phyloP scores from a whole-genome alignment of 2,797 vertebrate genomes.

The Chromis chromis region DNA sequence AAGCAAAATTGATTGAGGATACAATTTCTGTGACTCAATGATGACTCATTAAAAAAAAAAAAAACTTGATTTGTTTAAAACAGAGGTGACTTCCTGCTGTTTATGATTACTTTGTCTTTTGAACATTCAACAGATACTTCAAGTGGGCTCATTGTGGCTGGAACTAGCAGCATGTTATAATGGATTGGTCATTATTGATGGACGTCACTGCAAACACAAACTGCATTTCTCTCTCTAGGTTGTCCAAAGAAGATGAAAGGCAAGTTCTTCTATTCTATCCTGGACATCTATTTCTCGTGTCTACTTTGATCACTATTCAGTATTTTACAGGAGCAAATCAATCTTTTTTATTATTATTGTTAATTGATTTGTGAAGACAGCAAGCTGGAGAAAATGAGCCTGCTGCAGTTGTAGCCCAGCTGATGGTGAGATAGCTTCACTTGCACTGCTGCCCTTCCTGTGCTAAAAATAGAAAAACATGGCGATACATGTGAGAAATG shows the following conservation, averaged over 20 bases:
- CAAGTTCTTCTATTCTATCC: too few relatives aligned
- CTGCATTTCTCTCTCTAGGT: neutral
- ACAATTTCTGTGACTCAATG: neutral
- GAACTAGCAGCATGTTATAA: neutral
- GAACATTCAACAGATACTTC: too few relatives aligned
- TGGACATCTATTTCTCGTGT: neutral
- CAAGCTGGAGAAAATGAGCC: slow-evolving; percentile 28
- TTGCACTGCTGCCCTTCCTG: neutral
- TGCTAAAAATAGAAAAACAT: neutral
- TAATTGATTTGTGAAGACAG: slow-evolving; percentile 30
- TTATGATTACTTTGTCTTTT: neutral
- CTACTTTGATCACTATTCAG: neutral
- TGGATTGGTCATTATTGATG: slow-evolving; percentile 4
- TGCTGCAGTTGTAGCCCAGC: neutral
- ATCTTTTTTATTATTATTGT: neutral
- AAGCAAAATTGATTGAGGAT: neutral
- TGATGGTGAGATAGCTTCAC: slow-evolving; percentile 35
- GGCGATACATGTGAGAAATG: neutral
- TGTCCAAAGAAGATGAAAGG: neutral
- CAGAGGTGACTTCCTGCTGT: neutral
- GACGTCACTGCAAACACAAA: neutral
- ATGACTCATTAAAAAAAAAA: slow-evolving; percentile 17
- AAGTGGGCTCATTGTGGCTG: neutral
- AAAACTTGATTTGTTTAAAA: neutral
- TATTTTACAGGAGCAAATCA: slow-evolving; percentile 5